Percentiles rank a stretch among this genome's conserved stretches.
Conservation (phyloP, 2,113 vertebrate species). For the Danio rerio region GRCz12tu NC_133181.1:4919001-4919500, state of each 20-base stretch:
- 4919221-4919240: slow-evolving; percentile 88
- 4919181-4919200: not conserved
- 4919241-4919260: slow-evolving; percentile 92
- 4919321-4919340: slow-evolving; percentile 91
- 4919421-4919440: not conserved
- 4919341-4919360: slow-evolving; percentile 33
- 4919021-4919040: no score
- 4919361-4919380: slow-evolving; percentile 18
- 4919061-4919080: no score
- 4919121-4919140: not conserved
- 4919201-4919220: slow-evolving; percentile 74
- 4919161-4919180: no score
- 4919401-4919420: not conserved
- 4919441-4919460: slow-evolving; percentile 89
- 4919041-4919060: no score
- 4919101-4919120: no score
- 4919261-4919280: slow-evolving; percentile 91
- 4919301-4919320: slow-evolving; percentile 95
- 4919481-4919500: slow-evolving; percentile 89
- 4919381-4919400: not conserved
- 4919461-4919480: slow-evolving; percentile 92
- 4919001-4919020: no score
- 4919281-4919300: slow-evolving; percentile 93
- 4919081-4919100: no score
- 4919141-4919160: not conserved